Conservation (phyloP, 2,888 invertebrate species). For the Dorcus hopei region DNA sequence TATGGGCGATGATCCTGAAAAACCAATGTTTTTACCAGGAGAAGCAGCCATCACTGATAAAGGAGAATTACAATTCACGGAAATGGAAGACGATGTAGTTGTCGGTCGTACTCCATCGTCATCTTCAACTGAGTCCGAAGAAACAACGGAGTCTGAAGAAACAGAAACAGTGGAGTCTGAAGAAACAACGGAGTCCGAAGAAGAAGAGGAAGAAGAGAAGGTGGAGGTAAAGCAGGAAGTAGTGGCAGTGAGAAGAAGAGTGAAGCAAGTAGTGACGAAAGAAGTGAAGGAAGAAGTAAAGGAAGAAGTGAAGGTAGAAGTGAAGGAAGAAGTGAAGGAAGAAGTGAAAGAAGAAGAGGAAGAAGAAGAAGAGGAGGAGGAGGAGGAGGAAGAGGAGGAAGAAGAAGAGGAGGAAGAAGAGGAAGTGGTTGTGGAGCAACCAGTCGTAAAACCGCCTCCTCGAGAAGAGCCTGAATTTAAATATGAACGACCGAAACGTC, state of each 20-base stretch:
- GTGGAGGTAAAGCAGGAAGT: constrained; percentile 21
- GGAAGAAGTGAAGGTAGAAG: constrained; percentile 2
- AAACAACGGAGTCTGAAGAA: constrained; percentile 30
- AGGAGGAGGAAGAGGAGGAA: constrained; percentile 25
- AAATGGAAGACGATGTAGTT: constrained; percentile 50
- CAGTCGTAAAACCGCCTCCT: constrained; percentile 17
- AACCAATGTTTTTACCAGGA: constrained; percentile 47
- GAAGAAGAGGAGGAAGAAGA: constrained; percentile 19
- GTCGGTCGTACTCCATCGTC: constrained; percentile 24
- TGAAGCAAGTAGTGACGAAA: constrained; percentile 37
- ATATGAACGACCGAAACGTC: constrained; percentile 44
- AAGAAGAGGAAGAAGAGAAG: constrained; percentile 37
- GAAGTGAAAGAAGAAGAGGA: constrained; percentile 7
- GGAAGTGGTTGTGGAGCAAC: constrained; percentile 9
- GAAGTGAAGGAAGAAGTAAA: constrained; percentile 28
- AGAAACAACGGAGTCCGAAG: constrained; percentile 30
- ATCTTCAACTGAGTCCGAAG: constrained; percentile 27
- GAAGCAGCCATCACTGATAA: constrained; percentile 45
- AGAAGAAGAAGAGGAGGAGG: constrained; percentile 27
- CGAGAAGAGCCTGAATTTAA: constrained; percentile 29
- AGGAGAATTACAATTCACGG: constrained; percentile 45
- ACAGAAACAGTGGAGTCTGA: constrained; percentile 31
- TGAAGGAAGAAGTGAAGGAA: neutral
- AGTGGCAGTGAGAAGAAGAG: constrained; percentile 32
- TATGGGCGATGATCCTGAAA: constrained; percentile 58